These are phyloP conservation scores for Potorous gilbertii DNA, from an alignment of 2,797 vertebrate species.

Conservation along the genomic window DNA sequence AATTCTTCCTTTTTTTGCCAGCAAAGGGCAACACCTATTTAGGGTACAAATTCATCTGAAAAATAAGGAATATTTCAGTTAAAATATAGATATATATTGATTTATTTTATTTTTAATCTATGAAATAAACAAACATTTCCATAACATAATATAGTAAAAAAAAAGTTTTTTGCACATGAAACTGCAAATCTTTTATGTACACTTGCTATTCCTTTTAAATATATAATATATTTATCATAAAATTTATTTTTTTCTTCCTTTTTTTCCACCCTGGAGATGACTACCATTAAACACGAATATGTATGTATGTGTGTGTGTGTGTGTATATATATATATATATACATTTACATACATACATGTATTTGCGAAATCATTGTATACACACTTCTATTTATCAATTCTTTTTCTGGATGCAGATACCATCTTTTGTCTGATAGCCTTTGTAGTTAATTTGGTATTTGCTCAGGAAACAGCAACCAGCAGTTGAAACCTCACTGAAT, in stretches of 20 bases:
- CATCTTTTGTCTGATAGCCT: background rate
- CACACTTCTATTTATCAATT: background rate
- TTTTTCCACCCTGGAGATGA: background rate
- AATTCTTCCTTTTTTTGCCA: background rate
- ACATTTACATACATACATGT: too few relatives aligned
- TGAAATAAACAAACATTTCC: background rate
- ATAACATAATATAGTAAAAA: background rate
- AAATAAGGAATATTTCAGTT: background rate
- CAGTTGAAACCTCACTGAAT: background rate
- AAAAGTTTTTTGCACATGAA: background rate
- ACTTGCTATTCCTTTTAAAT: background rate
- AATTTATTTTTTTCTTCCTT: background rate
- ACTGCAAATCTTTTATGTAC: background rate
- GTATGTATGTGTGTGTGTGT: background rate
- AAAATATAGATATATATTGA: too few relatives aligned
- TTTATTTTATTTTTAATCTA: too few relatives aligned
- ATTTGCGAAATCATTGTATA: background rate
- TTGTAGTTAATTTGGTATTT: background rate
- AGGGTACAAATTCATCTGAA: background rate
- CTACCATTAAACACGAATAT: background rate
- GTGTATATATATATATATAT: too few relatives aligned
- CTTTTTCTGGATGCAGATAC: background rate
- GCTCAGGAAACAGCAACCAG: background rate
- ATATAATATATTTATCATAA: background rate
- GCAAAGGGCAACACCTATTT: background rate